Conservation (phyloP, 2,888 invertebrate species). For the Mesorhabditis belari region DNA sequence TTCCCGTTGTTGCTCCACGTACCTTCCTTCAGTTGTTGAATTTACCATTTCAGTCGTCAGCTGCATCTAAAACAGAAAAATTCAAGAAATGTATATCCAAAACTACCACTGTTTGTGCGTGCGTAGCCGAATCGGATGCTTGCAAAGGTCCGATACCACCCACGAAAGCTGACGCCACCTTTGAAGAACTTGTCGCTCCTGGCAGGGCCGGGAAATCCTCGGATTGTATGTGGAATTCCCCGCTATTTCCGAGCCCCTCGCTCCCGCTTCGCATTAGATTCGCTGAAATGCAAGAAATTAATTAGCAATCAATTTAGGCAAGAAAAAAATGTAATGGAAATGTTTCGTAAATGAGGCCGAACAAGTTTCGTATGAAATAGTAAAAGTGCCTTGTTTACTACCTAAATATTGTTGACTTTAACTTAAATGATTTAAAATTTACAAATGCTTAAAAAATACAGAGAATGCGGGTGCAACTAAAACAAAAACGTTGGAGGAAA, state of each 20-base stretch:
- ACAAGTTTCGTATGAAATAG: no score
- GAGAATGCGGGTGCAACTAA: not conserved
- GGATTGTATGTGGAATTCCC: conserved; percentile 76
- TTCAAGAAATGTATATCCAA: no score
- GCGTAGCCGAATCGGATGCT: no score
- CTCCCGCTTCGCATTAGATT: conserved; percentile 39
- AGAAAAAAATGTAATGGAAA: no score
- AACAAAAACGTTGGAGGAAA: not conserved
- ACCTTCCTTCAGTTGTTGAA: not conserved
- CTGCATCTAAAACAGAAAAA: no score
- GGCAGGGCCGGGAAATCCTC: conserved; percentile 99
- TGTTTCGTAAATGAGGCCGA: no score
- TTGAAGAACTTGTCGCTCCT: no score
- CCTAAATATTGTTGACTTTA: not conserved
- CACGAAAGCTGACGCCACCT: no score
- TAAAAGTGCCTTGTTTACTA: no score
- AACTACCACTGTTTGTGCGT: no score
- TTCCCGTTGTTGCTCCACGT: not conserved
- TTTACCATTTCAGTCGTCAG: not conserved
- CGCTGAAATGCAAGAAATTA: conserved; percentile 35
- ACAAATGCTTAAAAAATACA: not conserved
- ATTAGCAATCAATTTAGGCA: no score
- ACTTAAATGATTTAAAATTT: not conserved
- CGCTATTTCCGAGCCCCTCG: conserved; percentile 24
- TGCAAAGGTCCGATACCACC: no score